Evolutionary conservation across 2,888 invertebrate species (phyloP).

Genomic region (Stenichneumon culpator): DNA sequence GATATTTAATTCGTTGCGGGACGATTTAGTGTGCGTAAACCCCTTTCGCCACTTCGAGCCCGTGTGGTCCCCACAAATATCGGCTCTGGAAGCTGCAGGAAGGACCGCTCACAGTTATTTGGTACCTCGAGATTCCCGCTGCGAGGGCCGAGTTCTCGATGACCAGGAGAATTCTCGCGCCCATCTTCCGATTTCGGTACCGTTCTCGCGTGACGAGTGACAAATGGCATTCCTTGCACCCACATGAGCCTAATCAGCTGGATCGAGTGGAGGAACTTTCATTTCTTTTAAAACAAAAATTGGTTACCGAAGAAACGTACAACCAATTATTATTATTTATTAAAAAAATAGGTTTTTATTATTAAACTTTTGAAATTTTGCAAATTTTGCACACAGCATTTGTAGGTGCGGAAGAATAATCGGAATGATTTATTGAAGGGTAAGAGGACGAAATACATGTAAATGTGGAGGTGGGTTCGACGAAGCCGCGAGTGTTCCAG

Average conservation of each 20-base stretch:
- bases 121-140: conserved; percentile 18
- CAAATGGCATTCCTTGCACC: conserved; percentile 62
- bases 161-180: neutral
- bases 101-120: conserved; percentile 23
- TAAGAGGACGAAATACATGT: conserved; percentile 22
- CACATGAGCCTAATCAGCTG: conserved; percentile 55
- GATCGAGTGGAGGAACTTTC: conserved; percentile 7
- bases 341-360: neutral
- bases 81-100: neutral
- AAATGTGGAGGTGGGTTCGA: conserved; percentile 49
- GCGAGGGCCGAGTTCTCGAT: neutral
- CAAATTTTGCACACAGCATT: neutral
- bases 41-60: conserved; percentile 39
- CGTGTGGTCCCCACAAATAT: conserved; percentile 37
- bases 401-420: neutral
- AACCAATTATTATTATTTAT: neutral
- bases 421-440: neutral
- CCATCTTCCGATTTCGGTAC: conserved; percentile 13
- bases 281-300: neutral
- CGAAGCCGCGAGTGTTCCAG: conserved; percentile 20
- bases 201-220: conserved; percentile 47
- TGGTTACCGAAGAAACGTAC: neutral
- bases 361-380: no score
- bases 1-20: conserved; percentile 17
- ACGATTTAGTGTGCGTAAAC: conserved; percentile 24